Base-by-base conservation (phyloP, 2,113 vertebrate genomes). In the Rhynchopsitta pachyrhyncha region DNA sequence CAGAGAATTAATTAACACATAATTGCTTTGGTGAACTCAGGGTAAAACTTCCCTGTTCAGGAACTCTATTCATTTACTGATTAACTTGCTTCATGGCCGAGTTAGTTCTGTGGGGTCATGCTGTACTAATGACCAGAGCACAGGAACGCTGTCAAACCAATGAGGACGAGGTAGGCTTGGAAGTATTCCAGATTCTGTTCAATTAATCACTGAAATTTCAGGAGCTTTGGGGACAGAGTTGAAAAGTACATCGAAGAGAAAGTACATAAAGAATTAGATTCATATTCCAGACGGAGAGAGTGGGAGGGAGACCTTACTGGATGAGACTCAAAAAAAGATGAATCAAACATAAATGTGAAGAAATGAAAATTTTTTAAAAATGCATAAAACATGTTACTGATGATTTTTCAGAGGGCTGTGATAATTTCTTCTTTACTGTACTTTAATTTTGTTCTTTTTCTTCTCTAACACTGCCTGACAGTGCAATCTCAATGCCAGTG, bases 41-140 rank as follows among this genome's bases (percentile, higher is more conserved):
- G 91, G 94, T 92, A 96, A 95, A 96, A 97, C 78, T 96, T 89
- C 64, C 39, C 83, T 94, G 91, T 88, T 97, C 80, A 91, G 76
- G 96, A 96, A 83, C 82, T 93, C 93, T 88, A 76, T 96, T 97
- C 95, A 92, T 96, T 97, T 97, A 96, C 96, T 97, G 95, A 97
- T 98, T 97, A 97, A 97, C 97, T 96, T 96, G 86, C 94, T 98
- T 97, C 96, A 96, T 93, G 96, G 96, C 92, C 95, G 96, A 98
- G 95, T 97, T 96, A 91, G 88, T 95, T 93, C 87, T 92, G 80
- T 76, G 85, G 95, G 94, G 94, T 97, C 95, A 86, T 83, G 83
- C 89, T 90, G 96, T 95, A 70, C 95, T 97, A 96, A 95, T 92
- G 91, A 92, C 97, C 93, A 85, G 79, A 95, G 87, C 91, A 62